Evolutionary conservation across 2,797 vertebrate species (phyloP).

Genomic region (Choloepus didactylus): DNA sequence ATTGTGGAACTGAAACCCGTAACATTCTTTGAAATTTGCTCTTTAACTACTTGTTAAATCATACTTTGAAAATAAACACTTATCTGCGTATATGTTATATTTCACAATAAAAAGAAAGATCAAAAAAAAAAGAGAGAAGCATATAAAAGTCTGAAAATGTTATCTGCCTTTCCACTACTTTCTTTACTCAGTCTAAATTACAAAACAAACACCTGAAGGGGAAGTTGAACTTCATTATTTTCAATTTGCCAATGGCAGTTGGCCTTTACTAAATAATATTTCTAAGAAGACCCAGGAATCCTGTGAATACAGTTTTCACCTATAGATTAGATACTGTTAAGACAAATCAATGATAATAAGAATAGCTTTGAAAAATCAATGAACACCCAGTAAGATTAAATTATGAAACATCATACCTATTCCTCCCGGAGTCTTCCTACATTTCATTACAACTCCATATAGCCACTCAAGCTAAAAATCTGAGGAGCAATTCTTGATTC

Average conservation of each 20-base stretch:
- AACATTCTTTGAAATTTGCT: no score
- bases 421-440: not conserved
- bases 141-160: not conserved
- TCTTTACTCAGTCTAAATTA: not conserved
- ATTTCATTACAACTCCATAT: not conserved
- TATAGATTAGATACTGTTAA: not conserved
- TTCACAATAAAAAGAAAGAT: no score
- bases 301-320: not conserved
- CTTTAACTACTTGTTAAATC: no score
- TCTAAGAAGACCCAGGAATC: not conserved
- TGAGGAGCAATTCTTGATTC: not conserved
- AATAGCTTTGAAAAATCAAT: not conserved
- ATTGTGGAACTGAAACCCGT: no score
- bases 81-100: no score
- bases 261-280: slow-evolving; percentile 18
- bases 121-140: not conserved
- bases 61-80: no score
- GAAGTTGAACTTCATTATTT: not conserved
- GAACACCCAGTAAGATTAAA: not conserved
- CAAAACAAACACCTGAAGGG: not conserved
- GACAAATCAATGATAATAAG: not conserved
- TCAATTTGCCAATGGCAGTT: not conserved
- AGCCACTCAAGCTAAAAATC: not conserved
- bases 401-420: not conserved
- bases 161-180: not conserved